Conservation (phyloP, 2,113 vertebrate genomes). For the Colossoma macropomum region DNA sequence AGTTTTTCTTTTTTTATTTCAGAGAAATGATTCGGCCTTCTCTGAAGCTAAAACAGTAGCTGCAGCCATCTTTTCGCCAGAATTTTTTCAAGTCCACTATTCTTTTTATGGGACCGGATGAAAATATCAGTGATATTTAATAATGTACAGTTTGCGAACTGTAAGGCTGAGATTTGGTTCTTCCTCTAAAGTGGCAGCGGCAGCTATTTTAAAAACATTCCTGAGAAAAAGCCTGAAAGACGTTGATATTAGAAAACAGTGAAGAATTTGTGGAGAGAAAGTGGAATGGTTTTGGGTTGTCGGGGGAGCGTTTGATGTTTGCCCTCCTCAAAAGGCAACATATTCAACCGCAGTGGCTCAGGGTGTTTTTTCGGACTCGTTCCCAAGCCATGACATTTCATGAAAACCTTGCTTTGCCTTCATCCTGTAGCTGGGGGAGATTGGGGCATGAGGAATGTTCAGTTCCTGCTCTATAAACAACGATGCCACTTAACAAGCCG, state of each 20-base stretch:
- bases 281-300: background rate
- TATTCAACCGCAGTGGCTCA: background rate
- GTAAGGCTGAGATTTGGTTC: background rate
- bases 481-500: constrained; percentile 33
- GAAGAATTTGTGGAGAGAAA: constrained; percentile 11
- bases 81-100: too few species aligned
- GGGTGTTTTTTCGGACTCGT: constrained; percentile 2
- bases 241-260: background rate
- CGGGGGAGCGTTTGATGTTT: background rate
- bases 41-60: too few species aligned
- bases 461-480: constrained; percentile 28
- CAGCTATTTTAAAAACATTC: constrained; percentile 13
- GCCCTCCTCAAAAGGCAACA: constrained; percentile 1
- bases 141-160: background rate
- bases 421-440: background rate
- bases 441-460: constrained; percentile 7
- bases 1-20: too few species aligned
- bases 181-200: background rate
- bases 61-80: too few species aligned
- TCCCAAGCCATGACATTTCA: background rate
- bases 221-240: background rate
- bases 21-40: too few species aligned
- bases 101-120: background rate
- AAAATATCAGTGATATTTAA: background rate
- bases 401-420: constrained; percentile 21